Base-by-base conservation (phyloP, 2,888 invertebrate genomes). In the Athrips mouffetella region DNA sequence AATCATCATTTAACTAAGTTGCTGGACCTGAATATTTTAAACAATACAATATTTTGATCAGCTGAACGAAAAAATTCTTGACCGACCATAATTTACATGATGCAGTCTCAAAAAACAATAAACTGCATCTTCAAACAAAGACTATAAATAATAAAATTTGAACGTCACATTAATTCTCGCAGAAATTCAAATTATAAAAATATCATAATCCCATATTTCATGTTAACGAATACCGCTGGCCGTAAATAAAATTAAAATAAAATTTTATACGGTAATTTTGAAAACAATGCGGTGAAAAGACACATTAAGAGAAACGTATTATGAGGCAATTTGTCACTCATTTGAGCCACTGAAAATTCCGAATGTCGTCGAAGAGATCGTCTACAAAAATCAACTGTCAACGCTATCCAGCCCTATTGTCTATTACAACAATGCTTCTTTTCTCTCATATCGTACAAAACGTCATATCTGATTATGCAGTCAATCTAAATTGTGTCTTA, bases 301-400 rank as follows among this genome's bases (percentile, higher is more conserved):
- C 65, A 68, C 59, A 66, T 45, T 37, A 23, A 48, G 40, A 54
- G 47, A 58, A 57, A 49, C 50, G 57, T 63, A 70, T 69, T 65
- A 62, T 45, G 54, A 52, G 66, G 69, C 63, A 73, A 83, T 86
- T 85, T 84, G 79, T 86, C 85, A 78, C 64, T 77, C 78, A 73
- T 68, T 77, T 67, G 59, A 55, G 58, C 73, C 68, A 70, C 65
- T 67, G 68, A 67, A 73, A 76, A 73, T 73, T 70, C 72, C 69
- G 37, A 71, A 72, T 76, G 76, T 76, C 70, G 70, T 64, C 65
- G 60, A 63, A 66, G 63, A 65, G 61, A 52, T 64, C 65, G 70
- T 70, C 69, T 63, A 70, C 70, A 70, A 75, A 76, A 76, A 76
- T 76, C 73, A 72, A 66, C 77, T 80, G 82, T 86, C 83, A 80